phyloP scores from a whole-genome alignment of 2,113 vertebrate species.

The Zosterops borbonicus region DNA sequence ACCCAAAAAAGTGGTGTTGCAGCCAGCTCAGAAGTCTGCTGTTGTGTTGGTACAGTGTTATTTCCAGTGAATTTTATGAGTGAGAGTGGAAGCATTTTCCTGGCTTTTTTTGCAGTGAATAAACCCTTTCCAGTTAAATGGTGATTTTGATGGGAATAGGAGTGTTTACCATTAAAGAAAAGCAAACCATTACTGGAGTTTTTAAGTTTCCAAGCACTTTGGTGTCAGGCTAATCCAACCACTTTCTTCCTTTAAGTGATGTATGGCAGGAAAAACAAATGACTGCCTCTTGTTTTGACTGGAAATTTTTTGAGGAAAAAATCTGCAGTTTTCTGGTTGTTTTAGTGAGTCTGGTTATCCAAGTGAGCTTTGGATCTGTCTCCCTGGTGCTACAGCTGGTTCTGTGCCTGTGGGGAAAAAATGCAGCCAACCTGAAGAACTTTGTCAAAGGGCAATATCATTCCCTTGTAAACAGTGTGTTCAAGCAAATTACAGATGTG shows the following conservation, averaged over 20 bases:
- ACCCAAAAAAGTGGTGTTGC: background rate
- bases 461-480: background rate
- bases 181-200: background rate
- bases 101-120: background rate
- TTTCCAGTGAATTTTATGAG: background rate
- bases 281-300: background rate
- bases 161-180: background rate
- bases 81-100: background rate
- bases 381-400: background rate
- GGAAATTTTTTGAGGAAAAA: background rate
- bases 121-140: background rate
- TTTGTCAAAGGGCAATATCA: background rate
- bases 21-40: background rate
- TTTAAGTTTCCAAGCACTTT: background rate
- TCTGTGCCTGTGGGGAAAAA: background rate
- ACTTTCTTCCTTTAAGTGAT: background rate
- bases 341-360: rapidly evolving
- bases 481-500: background rate
- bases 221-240: background rate
- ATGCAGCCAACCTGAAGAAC: background rate
- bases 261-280: background rate
- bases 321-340: background rate
- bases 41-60: background rate
- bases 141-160: background rate
- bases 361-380: background rate